A percentile compares a stretch with the other conserved stretches of the same genome.
Evolutionary conservation across 2,113 vertebrate genomes (phyloP).

Genomic region (Neodontobutis hainanensis): DNA sequence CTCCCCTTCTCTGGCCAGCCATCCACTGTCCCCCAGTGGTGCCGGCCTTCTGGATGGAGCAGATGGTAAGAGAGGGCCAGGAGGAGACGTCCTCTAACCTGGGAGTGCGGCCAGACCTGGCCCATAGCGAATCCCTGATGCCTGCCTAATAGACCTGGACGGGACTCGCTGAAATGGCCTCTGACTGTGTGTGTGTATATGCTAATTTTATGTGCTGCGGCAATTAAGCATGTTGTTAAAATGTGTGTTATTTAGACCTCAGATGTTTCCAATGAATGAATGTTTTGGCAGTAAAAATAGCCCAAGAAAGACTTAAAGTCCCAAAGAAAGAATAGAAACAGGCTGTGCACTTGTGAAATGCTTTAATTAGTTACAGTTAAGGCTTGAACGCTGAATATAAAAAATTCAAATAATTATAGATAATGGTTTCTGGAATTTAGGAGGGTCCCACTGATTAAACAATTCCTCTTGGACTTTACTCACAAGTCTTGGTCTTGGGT

Average conservation of each 20-base stretch:
- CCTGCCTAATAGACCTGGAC: conserved; percentile 74
- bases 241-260: conserved; percentile 18
- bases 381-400: too few species aligned
- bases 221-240: conserved; percentile 14
- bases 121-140: conserved; percentile 60
- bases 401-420: too few species aligned
- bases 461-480: too few species aligned
- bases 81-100: conserved; percentile 83
- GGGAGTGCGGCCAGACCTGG: conserved; percentile 77
- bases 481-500: too few species aligned
- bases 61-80: conserved; percentile 79
- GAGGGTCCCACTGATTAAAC: too few species aligned
- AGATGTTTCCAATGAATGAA: not conserved
- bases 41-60: conserved; percentile 79
- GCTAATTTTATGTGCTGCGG: conserved; percentile 21
- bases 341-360: too few species aligned
- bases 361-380: too few species aligned
- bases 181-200: conserved; percentile 29
- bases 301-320: too few species aligned
- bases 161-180: conserved; percentile 37
- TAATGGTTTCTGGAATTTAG: too few species aligned
- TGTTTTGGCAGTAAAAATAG: not conserved
- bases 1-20: conserved; percentile 48
- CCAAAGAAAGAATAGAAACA: too few species aligned
- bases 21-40: conserved; percentile 59